Evolutionary conservation across 2,888 invertebrate species (phyloP), one percentile per base, ranked within the genome.

Genomic region (Drosophila nigricruria): DNA sequence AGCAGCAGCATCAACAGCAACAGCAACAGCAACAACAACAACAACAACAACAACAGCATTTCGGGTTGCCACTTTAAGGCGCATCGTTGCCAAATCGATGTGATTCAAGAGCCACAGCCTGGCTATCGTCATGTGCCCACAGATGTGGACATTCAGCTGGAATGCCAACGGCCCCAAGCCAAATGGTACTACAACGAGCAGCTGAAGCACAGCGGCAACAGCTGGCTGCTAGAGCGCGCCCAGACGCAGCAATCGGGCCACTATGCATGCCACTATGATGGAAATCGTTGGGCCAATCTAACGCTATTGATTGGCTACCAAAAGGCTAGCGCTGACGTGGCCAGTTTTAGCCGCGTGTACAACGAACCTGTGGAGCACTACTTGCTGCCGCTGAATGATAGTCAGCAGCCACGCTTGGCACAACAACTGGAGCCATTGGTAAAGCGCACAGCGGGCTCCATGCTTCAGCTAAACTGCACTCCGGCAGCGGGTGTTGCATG

Each of bases 381-480:
- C 18, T 54, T 76, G 42, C 64, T 53, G 32, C 58, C 70, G 1
- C 12, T 79, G 30, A 76, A 76, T 10, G 53, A 25, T 0, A 70
- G 54, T n/a, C 54, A 38, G 1, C n/a, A 42, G 36, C 67, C 80
- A 4, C 58, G 62, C 14, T n/a, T 77, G 27, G 47, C 49, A 6
- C 77, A 83, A 25, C 63, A 62, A 8, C 36, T 76, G 23, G 78
- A 69, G 23, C 18, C 66, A 8, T 23, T 25, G 3, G 61, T 91
- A 23, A 81, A 95, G 74, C 97, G 96, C 90, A 96, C 97, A 1
- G 96, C 96, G 16, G 97, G 97, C 1, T 96, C 95, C 79, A 95
- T 95, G 90, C 94, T 96, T 8, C 94, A 94, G 81, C 93, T 98
- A 4, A 95, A 94, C 90, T 98, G 98, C 91, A 54, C 16, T 1